These are phyloP conservation scores for Pseudopodoces humilis DNA, from an alignment of 2,113 vertebrate species.

Conservation along the genomic window DNA sequence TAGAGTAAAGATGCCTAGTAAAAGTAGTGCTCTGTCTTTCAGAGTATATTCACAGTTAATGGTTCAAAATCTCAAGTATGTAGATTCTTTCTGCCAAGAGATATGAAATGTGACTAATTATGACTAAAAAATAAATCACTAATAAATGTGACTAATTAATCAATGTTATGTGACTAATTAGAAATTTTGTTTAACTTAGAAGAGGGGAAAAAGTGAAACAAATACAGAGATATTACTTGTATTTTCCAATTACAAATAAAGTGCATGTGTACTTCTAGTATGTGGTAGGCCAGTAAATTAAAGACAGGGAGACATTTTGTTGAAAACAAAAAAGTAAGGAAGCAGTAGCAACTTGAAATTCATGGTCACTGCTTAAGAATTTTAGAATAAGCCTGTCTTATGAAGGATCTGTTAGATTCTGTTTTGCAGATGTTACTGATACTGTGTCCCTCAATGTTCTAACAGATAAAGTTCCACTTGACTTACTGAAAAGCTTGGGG, in stretches of 20 bases:
- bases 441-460: not conserved
- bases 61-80: not conserved
- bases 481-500: slow-evolving; percentile 81
- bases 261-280: not conserved
- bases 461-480: slow-evolving; percentile 78
- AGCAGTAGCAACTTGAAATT: not conserved
- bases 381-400: not conserved
- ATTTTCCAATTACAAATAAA: not conserved
- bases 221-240: not conserved
- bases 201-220: not conserved
- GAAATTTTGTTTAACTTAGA: not conserved
- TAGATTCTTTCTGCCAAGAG: not conserved
- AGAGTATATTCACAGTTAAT: not conserved
- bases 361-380: not conserved
- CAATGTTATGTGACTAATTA: not conserved
- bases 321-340: not conserved
- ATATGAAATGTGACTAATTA: not conserved
- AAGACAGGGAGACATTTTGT: not conserved
- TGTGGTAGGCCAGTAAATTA: not conserved
- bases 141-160: too few species aligned
- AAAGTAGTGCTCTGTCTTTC: not conserved
- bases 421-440: not conserved
- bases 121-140: too few species aligned
- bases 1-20: not conserved
- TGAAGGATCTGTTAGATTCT: not conserved